Conservation (phyloP, 2,113 vertebrate species). For the Pterophyllum scalare region DNA sequence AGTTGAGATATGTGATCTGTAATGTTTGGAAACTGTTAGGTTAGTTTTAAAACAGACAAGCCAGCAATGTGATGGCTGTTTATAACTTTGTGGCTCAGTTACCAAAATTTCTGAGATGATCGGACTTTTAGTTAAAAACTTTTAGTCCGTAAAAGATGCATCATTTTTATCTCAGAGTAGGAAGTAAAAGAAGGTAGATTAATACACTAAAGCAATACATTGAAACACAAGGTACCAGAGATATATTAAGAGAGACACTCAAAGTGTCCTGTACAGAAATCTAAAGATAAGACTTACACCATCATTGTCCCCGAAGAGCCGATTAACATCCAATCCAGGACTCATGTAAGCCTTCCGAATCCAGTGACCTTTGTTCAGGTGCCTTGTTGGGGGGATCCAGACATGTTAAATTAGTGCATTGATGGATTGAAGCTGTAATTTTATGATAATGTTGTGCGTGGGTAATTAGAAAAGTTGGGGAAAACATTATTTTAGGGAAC, state of each 20-base stretch:
- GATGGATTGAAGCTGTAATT: background rate
- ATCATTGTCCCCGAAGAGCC: no score
- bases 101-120: background rate
- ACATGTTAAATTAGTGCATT: background rate
- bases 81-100: background rate
- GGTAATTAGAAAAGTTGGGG: no score
- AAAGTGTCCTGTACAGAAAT: no score
- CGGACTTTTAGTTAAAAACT: background rate
- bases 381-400: no score
- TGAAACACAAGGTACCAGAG: background rate
- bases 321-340: no score
- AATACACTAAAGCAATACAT: background rate
- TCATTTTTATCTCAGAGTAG: background rate
- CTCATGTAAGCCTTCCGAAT: no score
- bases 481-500: no score
- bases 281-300: no score
- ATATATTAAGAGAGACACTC: no score
- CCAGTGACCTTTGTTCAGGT: background rate
- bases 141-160: background rate
- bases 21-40: background rate
- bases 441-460: background rate
- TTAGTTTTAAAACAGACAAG: background rate
- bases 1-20: background rate
- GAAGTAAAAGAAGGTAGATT: background rate
- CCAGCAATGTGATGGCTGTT: background rate